Evolutionary conservation across 1,140 invertebrate genomes (phyloP), one percentile per base, ranked within the genome.

Genomic region (Drosophila arizonae): DNA sequence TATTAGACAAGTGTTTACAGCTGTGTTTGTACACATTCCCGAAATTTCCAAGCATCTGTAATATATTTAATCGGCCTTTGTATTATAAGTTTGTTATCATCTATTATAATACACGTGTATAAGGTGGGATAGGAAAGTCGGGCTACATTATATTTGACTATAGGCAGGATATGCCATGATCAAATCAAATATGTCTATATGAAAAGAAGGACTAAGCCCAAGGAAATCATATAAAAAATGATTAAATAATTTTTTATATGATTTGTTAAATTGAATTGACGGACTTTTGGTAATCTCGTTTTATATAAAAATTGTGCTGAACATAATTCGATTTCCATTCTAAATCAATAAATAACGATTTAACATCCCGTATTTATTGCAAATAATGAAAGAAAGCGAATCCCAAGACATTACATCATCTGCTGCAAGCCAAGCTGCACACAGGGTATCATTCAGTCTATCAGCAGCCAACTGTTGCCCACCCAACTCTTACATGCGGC

Each of bases 21-120:
- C 65, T 68, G 56, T 60, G 36, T 52, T 68, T 58, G 26, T 46
- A n/a, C 9, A 24, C 2, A 24, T 24, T n/a, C 24, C 24, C 36
- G 36, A 24, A 43, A 26, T 21, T 43, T 13, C 21, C 36, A 56
- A 3, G n/a, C 52, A 55, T 21, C 11, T 56, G 36, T 56, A 56
- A 56, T 6, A 43, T 56, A 36, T 10, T 39, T 39, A 13, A 39
- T 9, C 28, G 4, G 8, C 15, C 13, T 15, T 45, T 17, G 33
- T 6, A 33, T 8, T 33, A 6, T 33, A 8, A 6, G 6, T 33
- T 33, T 33, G 30, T 33, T 33, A 33, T 6, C 30, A 33, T 33
- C 30, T 8, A 33, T 33, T 33, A 33, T 33, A 33, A 33, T 6
- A 33, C 6, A 5, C 4, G 4, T 33, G 1, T 15, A 15, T 46